Base-by-base conservation (phyloP, 2,113 vertebrate genomes). In the Manacus vitellinus region DNA sequence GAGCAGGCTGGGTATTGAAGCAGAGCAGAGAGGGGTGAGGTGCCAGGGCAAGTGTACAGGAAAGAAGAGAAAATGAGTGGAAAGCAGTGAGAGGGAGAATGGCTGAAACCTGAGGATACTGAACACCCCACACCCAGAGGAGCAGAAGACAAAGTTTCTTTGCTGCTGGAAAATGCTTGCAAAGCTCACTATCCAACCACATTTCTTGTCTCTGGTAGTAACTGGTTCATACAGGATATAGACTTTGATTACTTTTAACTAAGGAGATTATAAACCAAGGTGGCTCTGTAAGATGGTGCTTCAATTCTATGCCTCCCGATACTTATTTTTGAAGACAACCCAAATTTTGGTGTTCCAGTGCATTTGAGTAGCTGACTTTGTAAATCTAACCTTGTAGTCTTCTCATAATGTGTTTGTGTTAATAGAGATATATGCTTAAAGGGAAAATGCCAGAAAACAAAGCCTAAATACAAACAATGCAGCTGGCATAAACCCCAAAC, bases 91-190 rank as follows among this genome's bases (percentile, higher is more conserved):
- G 9, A 85, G 22, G 20, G 4, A 15, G 9, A 62, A 25, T 8
- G 72, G 15, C 39, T 76, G 72, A 59, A 13, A 28, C 31, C 16
- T 0, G 0, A 49, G 28, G 33, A 11, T 22, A 7, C 1, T 41
- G n/a, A 81, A 27, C 43, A 59, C 8, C 9, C n/a, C 51, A 12
- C 6, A 43, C 4, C 3, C 47, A 24, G 75, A 72, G 16, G 17
- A 82, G 12, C 1, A 3, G 39, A 82, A 39, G n/a, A 54, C 28
- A 44, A 30, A 0, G 5, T 80, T 80, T 55, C 33, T 85, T n/a
- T 78, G n/a, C 51, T 77, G 41, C 25, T 25, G 43, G 18, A 24
- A 86, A 74, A 54, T 41, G 4, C 25, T 54, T 84, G 43, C 25
- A 58, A 56, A 67, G 14, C 21, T 28, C 23, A 7, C 4, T 52